Evolutionary conservation across 2,797 vertebrate species (phyloP).

Genomic region (Leuciscus waleckii): DNA sequence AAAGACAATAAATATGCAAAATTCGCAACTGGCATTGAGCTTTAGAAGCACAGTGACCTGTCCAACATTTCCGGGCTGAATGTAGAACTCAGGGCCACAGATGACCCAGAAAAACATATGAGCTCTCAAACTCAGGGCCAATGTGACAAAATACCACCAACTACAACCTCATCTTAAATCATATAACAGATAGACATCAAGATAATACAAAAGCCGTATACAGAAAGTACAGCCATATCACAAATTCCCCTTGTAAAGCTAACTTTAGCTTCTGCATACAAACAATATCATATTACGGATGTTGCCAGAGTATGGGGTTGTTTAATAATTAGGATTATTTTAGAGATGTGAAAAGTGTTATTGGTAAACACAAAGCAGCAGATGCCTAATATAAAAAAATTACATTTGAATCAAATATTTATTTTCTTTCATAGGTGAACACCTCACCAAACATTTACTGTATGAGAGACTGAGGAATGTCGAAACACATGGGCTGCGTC

Average conservation of each 20-base stretch:
- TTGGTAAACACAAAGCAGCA: background rate
- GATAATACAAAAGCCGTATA: background rate
- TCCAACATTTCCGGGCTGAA: constrained; percentile 50
- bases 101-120: constrained; percentile 57
- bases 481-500: background rate
- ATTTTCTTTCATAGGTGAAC: background rate
- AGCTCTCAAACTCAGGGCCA: constrained; percentile 39
- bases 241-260: background rate
- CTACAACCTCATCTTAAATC: constrained; percentile 47
- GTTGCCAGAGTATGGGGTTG: background rate
- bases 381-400: background rate
- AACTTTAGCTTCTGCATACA: background rate
- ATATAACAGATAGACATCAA: constrained; percentile 16
- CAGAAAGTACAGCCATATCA: background rate
- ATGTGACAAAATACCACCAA: constrained; percentile 50
- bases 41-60: constrained; percentile 43
- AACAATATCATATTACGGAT: background rate
- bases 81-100: constrained; percentile 56
- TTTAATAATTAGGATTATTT: background rate
- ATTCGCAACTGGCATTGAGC: background rate
- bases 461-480: background rate
- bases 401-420: background rate
- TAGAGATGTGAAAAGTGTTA: background rate
- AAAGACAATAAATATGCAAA: constrained; percentile 19
- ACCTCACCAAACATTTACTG: background rate